Evolutionary conservation across 2,797 vertebrate species (phyloP).

Genomic region (Apodemus agrarius): DNA sequence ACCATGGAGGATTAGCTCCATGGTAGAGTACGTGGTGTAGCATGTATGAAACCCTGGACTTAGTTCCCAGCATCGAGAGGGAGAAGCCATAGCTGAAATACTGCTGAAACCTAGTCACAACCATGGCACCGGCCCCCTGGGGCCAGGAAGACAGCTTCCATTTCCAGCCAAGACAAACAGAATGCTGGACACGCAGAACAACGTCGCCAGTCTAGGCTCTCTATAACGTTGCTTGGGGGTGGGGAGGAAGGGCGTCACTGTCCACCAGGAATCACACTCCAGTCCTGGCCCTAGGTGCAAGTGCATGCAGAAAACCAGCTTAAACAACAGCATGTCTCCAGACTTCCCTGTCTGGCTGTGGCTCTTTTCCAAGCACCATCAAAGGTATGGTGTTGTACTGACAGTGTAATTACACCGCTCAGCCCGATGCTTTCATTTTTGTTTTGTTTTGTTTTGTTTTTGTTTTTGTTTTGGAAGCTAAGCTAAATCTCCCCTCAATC

Average conservation of each 20-base stretch:
- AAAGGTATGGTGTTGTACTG: background rate
- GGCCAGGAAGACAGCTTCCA: background rate
- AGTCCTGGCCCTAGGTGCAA: background rate
- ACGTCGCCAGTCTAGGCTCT: background rate
- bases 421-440: background rate
- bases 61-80: background rate
- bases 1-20: background rate
- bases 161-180: background rate
- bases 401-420: background rate
- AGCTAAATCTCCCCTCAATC: background rate
- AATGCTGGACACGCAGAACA: background rate
- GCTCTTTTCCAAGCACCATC: conserved; percentile 49
- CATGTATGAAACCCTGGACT: background rate
- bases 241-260: background rate
- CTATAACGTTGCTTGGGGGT: rapidly evolving
- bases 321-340: background rate
- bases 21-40: background rate
- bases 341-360: background rate
- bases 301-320: background rate
- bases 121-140: background rate
- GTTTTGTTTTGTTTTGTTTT: background rate
- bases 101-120: background rate
- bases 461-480: conserved; percentile 29
- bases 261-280: background rate
- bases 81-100: background rate